Evolutionary conservation across 2,797 vertebrate species (phyloP).

Genomic region (Psittacula echo): DNA sequence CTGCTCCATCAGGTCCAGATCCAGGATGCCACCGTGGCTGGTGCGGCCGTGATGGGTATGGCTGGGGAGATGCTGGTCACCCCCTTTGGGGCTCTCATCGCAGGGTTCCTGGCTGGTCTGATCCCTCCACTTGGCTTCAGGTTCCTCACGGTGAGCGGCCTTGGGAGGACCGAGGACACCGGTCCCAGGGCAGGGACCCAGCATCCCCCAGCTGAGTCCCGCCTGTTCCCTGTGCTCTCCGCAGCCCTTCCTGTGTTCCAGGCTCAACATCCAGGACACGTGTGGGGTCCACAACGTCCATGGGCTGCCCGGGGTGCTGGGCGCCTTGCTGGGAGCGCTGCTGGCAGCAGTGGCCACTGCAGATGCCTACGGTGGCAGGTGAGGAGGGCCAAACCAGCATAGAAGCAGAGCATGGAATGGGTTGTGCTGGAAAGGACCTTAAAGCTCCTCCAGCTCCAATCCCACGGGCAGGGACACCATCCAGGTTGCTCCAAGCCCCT

Average conservation of each 20-base stretch:
- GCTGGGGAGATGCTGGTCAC: constrained; percentile 94
- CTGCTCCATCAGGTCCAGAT: constrained; percentile 85
- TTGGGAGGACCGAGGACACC: rapidly evolving
- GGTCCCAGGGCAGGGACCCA: not conserved
- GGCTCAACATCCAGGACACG: constrained; percentile 88
- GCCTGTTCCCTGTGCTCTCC: not conserved
- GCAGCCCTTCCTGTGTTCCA: constrained; percentile 84
- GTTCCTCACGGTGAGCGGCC: constrained; percentile 80
- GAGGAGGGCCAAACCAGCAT: constrained; percentile 6
- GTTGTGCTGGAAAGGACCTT: not conserved
- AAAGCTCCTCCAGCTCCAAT: not conserved
- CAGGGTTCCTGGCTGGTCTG: constrained; percentile 87
- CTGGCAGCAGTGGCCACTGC: constrained; percentile 78
- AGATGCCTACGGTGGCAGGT: constrained; percentile 85
- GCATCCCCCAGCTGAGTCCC: rapidly evolving
- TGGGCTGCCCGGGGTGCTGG: constrained; percentile 89
- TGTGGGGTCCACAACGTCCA: constrained; percentile 91
- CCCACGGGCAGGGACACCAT: no score
- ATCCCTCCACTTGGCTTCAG: constrained; percentile 89
- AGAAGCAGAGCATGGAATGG: not conserved
- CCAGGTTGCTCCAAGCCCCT: no score
- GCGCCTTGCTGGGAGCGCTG: constrained; percentile 84
- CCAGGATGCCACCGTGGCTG: constrained; percentile 91
- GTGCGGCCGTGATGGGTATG: constrained; percentile 87
- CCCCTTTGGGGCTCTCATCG: constrained; percentile 88